Evolutionary conservation across 2,797 vertebrate species (phyloP), one percentile per base, ranked within the genome.

Genomic region (Ibycter americanus): DNA sequence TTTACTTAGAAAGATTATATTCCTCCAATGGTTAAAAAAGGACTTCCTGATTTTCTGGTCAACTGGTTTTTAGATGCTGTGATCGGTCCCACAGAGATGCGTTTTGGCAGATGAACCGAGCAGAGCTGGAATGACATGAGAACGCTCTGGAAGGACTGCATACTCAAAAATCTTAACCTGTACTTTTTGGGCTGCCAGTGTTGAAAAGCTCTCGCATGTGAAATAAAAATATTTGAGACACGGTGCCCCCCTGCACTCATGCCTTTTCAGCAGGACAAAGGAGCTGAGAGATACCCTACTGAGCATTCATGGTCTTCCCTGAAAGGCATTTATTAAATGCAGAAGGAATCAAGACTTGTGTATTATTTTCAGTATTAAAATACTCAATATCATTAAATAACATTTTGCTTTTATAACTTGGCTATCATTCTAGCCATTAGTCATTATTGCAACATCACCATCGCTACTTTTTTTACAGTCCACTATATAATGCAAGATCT

Each of bases 101-200:
- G 58, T 93, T 90, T 94, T 96, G 95, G 62, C 73, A 73, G 54
- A 77, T 82, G 62, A 82, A 47, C 58, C 82, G 42, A 65, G 59
- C 54, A 79, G 49, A 78, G 21, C 70, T 95, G 77, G 73, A 90
- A 89, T 67, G 83, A 84, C 74, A 85, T 29, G 42, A 77, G 71
- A 83, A 73, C 1, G 2, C 47, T 92, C 86, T 77, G 62, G 85
- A 96, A 90, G 16, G 80, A 79, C 14, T 1, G 2, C 87, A 85
- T 42, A 47, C n/a, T 89, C 84, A 19, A 87, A 83, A 86, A 63
- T 27, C 54, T 86, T 86, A 74, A 81, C 32, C 58, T 90, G 34
- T 44, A 23, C 82, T 84, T 94, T 93, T 82, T 1, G 5, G 55
- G 13, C 59, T 94, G 52, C 20, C 15, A 49, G n/a, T 59, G 12